Percentiles rank a stretch among this genome's conserved stretches.
phyloP scores from a whole-genome alignment of 2,797 vertebrate genomes.

The Neopelma chrysocephalum region DNA sequence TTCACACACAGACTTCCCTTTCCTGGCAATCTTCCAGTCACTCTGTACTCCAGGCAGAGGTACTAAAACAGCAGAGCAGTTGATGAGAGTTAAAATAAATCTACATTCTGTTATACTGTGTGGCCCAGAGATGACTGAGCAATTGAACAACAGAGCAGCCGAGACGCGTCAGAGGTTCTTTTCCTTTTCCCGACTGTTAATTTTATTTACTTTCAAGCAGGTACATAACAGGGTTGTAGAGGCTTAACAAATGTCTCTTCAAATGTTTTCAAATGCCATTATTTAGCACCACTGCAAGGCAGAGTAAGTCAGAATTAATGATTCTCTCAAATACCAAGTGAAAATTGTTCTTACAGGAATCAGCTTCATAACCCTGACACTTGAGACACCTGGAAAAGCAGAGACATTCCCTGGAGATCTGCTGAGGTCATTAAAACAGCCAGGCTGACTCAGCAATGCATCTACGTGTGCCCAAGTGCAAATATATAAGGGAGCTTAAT shows the following conservation, averaged over 20 bases:
- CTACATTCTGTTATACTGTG: background rate
- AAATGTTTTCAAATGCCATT: background rate
- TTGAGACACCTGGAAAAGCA: background rate
- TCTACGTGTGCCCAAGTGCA: background rate
- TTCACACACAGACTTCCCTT: constrained; percentile 1
- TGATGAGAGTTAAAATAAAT: constrained; percentile 23
- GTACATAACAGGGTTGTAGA: background rate
- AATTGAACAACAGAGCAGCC: background rate
- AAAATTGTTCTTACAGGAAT: background rate
- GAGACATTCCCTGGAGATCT: background rate
- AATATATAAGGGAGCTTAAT: background rate
- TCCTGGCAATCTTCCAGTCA: constrained; percentile 29
- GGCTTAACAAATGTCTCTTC: background rate
- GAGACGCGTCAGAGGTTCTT: background rate
- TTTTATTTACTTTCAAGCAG: background rate
- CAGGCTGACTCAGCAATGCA: background rate
- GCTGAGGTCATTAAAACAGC: background rate
- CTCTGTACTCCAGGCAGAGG: background rate
- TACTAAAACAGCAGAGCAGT: constrained; percentile 12
- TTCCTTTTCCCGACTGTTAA: background rate
- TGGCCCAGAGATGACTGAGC: background rate
- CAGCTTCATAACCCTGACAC: background rate
- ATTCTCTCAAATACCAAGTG: background rate
- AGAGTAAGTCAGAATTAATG: background rate
- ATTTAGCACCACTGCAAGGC: background rate